Conservation (phyloP, 2,113 vertebrate species). For the Ariopsis seemanni region DNA sequence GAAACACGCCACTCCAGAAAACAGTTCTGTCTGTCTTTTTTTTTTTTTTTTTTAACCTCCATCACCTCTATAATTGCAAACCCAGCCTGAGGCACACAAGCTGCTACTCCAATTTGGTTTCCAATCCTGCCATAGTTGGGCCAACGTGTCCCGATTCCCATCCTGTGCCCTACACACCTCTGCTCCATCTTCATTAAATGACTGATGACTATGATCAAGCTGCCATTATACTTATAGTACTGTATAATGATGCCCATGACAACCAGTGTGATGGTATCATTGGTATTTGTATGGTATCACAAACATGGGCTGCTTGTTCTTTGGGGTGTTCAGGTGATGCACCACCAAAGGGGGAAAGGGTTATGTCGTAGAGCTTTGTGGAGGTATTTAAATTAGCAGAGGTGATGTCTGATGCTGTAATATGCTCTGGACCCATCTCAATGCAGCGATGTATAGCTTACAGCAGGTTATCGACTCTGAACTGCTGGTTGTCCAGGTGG, state of each 20-base stretch:
- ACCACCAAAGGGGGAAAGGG: too few relatives aligned
- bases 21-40: not conserved
- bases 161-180: not conserved
- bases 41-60: not conserved
- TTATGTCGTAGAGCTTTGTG: too few relatives aligned
- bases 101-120: not conserved
- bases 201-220: not conserved
- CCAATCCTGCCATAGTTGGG: not conserved
- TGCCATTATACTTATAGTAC: not conserved
- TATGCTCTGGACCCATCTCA: too few relatives aligned
- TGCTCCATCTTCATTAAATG: not conserved
- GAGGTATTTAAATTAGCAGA: too few relatives aligned
- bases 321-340: too few relatives aligned
- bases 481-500: too few relatives aligned
- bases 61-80: not conserved
- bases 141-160: not conserved
- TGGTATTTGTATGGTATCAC: not conserved
- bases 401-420: too few relatives aligned
- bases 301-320: too few relatives aligned
- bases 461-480: too few relatives aligned
- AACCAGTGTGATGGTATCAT: not conserved
- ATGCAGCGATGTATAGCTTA: too few relatives aligned
- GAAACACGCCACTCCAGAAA: not conserved
- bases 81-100: slow-evolving; percentile 2
- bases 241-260: not conserved